A percentile compares a stretch with the other conserved stretches of the same genome.
Conservation (phyloP, 30 jellyfish, hydroid and myxozoan genomes). For the Sanderia malayensis region DNA sequence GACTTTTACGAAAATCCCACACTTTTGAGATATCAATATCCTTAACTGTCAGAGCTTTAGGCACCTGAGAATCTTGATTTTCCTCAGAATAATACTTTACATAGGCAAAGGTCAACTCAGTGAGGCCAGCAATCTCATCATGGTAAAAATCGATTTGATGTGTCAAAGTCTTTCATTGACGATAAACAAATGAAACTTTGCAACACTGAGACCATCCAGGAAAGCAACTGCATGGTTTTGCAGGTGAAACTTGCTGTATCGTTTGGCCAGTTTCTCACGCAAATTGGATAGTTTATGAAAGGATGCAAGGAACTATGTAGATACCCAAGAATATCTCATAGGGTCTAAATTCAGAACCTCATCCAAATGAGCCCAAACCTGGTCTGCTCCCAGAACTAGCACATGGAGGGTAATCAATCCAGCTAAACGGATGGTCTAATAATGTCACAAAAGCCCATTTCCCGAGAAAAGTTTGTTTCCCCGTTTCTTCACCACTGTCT, state of each 20-base stretch:
- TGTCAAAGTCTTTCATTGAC: constrained; percentile 44
- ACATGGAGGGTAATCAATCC: constrained; percentile 46
- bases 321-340: constrained; percentile 24
- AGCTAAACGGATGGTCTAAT: constrained; percentile 26
- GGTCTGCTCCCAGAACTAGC: too few relatives aligned
- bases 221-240: constrained; percentile 36
- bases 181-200: constrained; percentile 28
- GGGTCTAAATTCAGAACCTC: constrained; percentile 10
- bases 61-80: not conserved
- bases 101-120: constrained; percentile 10
- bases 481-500: not conserved
- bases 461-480: constrained; percentile 7
- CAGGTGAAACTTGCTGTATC: constrained; percentile 39
- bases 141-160: constrained; percentile 43
- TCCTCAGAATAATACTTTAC: not conserved
- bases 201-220: constrained; percentile 25
- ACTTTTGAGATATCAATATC: constrained; percentile 4
- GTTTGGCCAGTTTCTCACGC: constrained; percentile 19
- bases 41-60: not conserved
- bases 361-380: constrained; percentile 42
- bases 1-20: not conserved
- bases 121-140: constrained; percentile 40
- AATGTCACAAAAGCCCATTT: constrained; percentile 11
- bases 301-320: constrained; percentile 25
- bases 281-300: constrained; percentile 26